Conservation (phyloP, 2,888 invertebrate genomes). For the Diachrysia chrysitis region DNA sequence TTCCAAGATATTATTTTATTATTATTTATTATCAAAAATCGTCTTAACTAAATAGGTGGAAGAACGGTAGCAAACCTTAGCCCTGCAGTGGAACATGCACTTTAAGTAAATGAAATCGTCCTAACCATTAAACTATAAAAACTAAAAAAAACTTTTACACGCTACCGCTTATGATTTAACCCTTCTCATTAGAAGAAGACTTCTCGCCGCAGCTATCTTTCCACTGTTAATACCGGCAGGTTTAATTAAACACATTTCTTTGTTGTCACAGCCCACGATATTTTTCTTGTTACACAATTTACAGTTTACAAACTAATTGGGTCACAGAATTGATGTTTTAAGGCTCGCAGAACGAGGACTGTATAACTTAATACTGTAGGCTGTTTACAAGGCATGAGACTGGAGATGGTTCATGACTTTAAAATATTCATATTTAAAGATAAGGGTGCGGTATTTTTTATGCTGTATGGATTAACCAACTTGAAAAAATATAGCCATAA, state of each 20-base stretch:
- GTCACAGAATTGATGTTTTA: conserved; percentile 31
- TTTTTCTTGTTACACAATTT: conserved; percentile 66
- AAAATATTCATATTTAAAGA: no score
- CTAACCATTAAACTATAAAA: no score
- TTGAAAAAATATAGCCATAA: no score
- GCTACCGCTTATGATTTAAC: conserved; percentile 7
- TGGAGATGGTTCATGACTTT: background rate
- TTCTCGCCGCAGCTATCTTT: conserved; percentile 39
- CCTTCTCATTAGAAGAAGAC: conserved; percentile 21
- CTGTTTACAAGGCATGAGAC: background rate
- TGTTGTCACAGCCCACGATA: conserved; percentile 61
- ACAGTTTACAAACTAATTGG: conserved; percentile 51
- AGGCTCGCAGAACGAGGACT: conserved; percentile 19
- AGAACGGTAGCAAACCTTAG: no score
- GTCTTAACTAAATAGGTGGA: no score
- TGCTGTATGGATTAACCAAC: no score
- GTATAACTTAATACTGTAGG: conserved; percentile 23
- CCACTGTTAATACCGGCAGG: conserved; percentile 50
- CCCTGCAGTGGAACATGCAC: no score
- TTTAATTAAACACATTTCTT: conserved; percentile 85
- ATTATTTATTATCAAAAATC: no score
- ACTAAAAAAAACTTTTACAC: no score
- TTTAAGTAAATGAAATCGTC: no score
- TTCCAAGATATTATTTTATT: no score
- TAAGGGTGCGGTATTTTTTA: no score